Percentiles rank a stretch among this genome's conserved stretches.
Conservation (phyloP, 92 coral and sea anemone genomes). For the Blastomussa wellsi region DNA sequence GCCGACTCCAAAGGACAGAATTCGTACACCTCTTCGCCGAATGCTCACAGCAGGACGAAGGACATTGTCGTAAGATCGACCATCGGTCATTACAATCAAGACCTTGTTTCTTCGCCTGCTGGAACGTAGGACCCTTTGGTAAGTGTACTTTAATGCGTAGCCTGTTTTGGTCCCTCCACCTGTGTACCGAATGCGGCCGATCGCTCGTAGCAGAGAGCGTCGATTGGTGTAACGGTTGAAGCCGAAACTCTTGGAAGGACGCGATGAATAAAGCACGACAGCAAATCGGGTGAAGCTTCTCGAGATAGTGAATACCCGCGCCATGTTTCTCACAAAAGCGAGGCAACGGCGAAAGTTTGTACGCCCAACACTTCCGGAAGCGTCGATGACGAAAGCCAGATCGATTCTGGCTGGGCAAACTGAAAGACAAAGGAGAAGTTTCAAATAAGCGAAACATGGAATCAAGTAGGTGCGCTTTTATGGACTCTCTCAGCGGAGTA, state of each 20-base stretch:
- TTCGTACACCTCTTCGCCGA: conserved; percentile 56
- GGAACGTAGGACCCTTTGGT: conserved; percentile 48
- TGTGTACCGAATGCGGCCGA: conserved; percentile 68
- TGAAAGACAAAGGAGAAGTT: not conserved
- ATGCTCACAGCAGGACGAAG: conserved; percentile 59
- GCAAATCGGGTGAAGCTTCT: conserved; percentile 64
- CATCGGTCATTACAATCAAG: conserved; percentile 78
- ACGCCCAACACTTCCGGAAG: conserved; percentile 81
- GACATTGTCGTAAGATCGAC: conserved; percentile 62
- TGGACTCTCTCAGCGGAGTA: not conserved
- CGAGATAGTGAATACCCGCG: conserved; percentile 65
- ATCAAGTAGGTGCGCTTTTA: not conserved
- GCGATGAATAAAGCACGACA: conserved; percentile 59
- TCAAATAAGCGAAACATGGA: not conserved
- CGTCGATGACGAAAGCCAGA: conserved; percentile 72
- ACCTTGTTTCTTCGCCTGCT: conserved; percentile 44
- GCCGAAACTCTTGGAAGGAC: conserved; percentile 58
- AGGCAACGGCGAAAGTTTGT: conserved; percentile 79
- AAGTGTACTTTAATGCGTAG: conserved; percentile 49
- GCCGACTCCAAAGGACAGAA: conserved; percentile 71
- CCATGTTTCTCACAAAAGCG: conserved; percentile 67
- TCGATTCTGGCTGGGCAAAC: conserved; percentile 63
- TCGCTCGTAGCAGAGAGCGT: conserved; percentile 34
- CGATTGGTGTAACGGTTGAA: conserved; percentile 48
- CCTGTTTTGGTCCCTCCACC: conserved; percentile 77